These are phyloP conservation scores for Podilymbus podiceps DNA, from an alignment of 2,113 vertebrate genomes.

Conservation along the genomic window DNA sequence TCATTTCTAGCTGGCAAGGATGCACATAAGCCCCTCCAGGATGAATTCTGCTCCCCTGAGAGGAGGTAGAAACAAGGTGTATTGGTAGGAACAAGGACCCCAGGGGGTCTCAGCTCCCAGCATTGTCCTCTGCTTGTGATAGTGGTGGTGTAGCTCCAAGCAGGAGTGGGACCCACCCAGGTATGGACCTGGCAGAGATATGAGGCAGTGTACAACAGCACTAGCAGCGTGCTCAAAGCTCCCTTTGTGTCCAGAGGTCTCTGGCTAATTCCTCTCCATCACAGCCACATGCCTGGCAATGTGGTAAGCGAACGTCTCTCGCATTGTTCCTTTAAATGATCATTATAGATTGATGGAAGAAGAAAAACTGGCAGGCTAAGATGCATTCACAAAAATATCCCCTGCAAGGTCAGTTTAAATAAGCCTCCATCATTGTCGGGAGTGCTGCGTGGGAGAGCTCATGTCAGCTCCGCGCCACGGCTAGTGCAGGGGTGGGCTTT, in stretches of 20 bases:
- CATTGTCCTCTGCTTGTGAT: neutral
- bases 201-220: neutral
- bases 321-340: slow-evolving; percentile 35
- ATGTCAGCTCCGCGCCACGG: neutral
- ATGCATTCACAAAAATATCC: neutral
- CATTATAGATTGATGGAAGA: neutral
- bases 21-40: neutral
- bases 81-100: neutral
- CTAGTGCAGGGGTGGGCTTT: neutral
- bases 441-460: neutral
- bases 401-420: slow-evolving; percentile 35
- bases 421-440: slow-evolving; percentile 6
- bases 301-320: neutral
- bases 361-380: slow-evolving; percentile 16
- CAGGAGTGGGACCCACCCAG: neutral
- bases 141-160: neutral
- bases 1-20: neutral
- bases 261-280: neutral
- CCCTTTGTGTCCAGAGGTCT: neutral
- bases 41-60: neutral
- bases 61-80: neutral
- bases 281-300: neutral
- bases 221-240: neutral
- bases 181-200: neutral
- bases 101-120: neutral